Conservation (phyloP, 2,888 invertebrate species). For the Aricia artaxerxes region DNA sequence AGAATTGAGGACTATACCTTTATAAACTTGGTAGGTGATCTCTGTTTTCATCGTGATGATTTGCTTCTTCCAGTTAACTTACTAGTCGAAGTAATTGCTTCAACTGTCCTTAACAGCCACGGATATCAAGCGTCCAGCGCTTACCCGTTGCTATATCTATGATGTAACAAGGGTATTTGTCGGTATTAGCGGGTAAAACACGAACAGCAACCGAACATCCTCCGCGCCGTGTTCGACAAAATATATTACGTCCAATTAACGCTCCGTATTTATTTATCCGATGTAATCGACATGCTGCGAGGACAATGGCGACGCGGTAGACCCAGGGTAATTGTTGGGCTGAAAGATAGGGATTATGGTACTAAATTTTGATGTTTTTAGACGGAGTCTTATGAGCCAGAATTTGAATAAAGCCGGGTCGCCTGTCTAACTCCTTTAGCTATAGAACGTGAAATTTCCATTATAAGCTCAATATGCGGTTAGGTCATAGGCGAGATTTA, state of each 20-base stretch:
- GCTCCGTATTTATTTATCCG: conserved; percentile 29
- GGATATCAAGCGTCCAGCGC: background rate
- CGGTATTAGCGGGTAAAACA: background rate
- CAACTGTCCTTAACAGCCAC: background rate
- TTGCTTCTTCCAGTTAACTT: background rate
- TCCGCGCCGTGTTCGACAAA: conserved; percentile 21
- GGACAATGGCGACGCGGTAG: conserved; percentile 32
- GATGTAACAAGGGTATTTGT: background rate
- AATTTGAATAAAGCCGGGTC: background rate
- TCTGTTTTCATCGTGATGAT: background rate
- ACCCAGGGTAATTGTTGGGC: conserved; percentile 21
- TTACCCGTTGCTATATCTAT: background rate
- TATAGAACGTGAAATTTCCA: background rate
- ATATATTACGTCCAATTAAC: conserved; percentile 27
- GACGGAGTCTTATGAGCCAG: background rate
- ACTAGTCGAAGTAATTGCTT: background rate
- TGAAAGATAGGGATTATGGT: conserved; percentile 33
- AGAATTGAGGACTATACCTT: background rate
- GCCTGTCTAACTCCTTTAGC: background rate
- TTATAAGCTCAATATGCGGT: background rate
- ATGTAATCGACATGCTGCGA: conserved; percentile 29
- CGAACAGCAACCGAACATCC: background rate
- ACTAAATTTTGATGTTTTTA: background rate
- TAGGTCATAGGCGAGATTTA: background rate
- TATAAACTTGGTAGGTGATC: background rate